phyloP scores from a whole-genome alignment of 2,888 invertebrate genomes.

The Lasioglossum leucozonium region DNA sequence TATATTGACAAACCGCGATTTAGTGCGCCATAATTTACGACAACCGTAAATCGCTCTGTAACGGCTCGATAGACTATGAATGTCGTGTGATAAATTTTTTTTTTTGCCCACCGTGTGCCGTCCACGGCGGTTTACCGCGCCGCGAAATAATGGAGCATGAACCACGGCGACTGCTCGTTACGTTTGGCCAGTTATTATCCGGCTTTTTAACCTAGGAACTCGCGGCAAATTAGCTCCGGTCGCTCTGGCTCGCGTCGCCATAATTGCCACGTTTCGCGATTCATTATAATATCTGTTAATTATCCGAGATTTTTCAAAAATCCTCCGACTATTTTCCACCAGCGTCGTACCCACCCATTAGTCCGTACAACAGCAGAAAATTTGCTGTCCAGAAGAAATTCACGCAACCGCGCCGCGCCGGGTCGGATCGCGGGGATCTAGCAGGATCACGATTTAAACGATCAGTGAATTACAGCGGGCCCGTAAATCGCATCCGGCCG shows the following conservation, averaged over 20 bases:
- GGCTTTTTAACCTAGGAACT: slow-evolving; percentile 6
- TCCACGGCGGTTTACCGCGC: not conserved
- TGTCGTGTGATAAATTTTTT: slow-evolving; percentile 19
- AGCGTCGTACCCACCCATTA: not conserved
- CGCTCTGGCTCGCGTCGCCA: not conserved
- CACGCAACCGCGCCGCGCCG: not conserved
- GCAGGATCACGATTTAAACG: slow-evolving; percentile 9
- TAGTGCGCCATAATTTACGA: slow-evolving; percentile 45
- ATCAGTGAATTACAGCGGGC: slow-evolving; percentile 13
- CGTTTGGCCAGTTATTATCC: not conserved
- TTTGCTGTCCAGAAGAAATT: not conserved
- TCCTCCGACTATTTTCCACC: not conserved
- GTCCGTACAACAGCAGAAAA: not conserved
- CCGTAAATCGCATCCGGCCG: slow-evolving; percentile 37
- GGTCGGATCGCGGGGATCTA: not conserved
- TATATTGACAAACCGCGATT: slow-evolving; percentile 52
- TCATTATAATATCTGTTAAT: not conserved
- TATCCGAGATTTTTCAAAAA: not conserved
- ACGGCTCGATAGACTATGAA: slow-evolving; percentile 28
- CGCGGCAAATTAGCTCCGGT: not conserved
- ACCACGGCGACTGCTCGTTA: slow-evolving; percentile 14
- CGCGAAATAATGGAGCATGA: slow-evolving; percentile 31
- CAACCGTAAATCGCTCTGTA: slow-evolving; percentile 44
- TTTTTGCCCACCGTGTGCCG: not conserved
- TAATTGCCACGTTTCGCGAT: not conserved